Base-by-base conservation (phyloP, 1,140 invertebrate species). In the Drosophila virilis region DNA sequence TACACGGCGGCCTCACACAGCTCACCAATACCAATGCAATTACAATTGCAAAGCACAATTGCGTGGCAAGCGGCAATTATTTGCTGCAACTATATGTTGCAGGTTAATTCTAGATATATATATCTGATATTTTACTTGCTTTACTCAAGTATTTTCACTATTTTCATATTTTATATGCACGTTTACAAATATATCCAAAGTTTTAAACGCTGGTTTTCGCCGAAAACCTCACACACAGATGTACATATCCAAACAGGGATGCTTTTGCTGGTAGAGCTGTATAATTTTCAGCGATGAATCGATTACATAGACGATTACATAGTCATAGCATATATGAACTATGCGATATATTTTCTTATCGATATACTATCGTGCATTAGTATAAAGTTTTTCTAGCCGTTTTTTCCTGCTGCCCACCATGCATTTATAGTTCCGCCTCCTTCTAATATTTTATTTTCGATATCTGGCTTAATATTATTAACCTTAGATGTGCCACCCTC, bases 111-210 rank as follows among this genome's bases (percentile, higher is more conserved):
- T 43, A 5, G 15, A 8, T 54, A 7, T n/a, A 2, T 10, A 33
- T 42, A n/a, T 32, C 37, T 66, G 38, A 32, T 10, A 32, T 22
- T 9, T 2, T 72, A 58, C 67, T 82, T 82, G 66, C 62, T 88
- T 62, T 64, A 2, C 2, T 64, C 28, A 58, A 72, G 37, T 66
- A 66, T 43, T 66, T 66, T 28, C 9, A 46, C 33, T 10, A 45
- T 48, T 58, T 59, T 28, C 17, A 9, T 33, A 32, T 10, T 38
- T 46, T 35, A 17, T 17, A 33, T 50, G 22, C 37, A 43, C 42
- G 7, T 35, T 45, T 38, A 52, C 37, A 42, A 38, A 50, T 8
- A 62, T 61, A 46, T 45, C 48, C 48, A 62, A 52, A 38, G 28
- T 45, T 45, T 38, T 35, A 37, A 17, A 62, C 12, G 70, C 45